Evolutionary conservation across 2,888 invertebrate genomes (phyloP).

Genomic region (Andrena chrysosceles): DNA sequence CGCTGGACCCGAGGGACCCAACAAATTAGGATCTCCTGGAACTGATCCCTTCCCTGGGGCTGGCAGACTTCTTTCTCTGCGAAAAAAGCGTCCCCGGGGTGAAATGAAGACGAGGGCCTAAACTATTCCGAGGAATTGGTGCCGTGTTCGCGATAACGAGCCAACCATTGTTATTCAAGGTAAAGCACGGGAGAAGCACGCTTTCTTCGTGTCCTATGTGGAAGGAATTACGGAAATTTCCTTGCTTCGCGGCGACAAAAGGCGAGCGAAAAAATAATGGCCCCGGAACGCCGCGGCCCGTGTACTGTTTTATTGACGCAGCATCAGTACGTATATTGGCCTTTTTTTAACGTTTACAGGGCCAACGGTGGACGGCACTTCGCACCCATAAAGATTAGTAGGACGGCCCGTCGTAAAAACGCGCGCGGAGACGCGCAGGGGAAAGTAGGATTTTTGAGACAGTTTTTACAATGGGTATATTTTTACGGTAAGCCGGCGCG

Average conservation of each 20-base stretch:
- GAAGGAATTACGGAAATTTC: slow-evolving; percentile 9
- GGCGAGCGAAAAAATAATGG: background rate
- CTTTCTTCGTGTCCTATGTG: slow-evolving; percentile 16
- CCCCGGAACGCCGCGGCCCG: background rate
- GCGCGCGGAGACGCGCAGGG: background rate
- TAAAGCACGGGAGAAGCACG: background rate
- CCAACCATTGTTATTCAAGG: slow-evolving; percentile 7
- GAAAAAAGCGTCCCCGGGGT: background rate
- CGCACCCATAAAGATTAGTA: slow-evolving; percentile 33
- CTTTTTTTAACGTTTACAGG: background rate
- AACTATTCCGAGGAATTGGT: background rate
- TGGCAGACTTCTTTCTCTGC: background rate
- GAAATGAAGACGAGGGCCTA: slow-evolving; percentile 7
- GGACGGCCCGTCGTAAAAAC: slow-evolving; percentile 41
- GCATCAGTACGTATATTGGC: background rate
- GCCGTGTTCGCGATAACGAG: slow-evolving; percentile 11
- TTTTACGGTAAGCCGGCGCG: slow-evolving; percentile 5
- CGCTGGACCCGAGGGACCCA: slow-evolving; percentile 8
- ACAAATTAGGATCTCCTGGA: slow-evolving; percentile 11
- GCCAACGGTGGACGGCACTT: background rate
- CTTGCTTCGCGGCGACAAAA: too few relatives aligned
- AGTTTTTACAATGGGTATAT: slow-evolving; percentile 41
- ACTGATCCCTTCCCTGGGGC: slow-evolving; percentile 30
- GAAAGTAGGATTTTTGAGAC: slow-evolving; percentile 38
- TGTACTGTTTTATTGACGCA: slow-evolving; percentile 9